Evolutionary conservation across 2,797 vertebrate genomes (phyloP).

Genomic region (Phoxinus dragarum): DNA sequence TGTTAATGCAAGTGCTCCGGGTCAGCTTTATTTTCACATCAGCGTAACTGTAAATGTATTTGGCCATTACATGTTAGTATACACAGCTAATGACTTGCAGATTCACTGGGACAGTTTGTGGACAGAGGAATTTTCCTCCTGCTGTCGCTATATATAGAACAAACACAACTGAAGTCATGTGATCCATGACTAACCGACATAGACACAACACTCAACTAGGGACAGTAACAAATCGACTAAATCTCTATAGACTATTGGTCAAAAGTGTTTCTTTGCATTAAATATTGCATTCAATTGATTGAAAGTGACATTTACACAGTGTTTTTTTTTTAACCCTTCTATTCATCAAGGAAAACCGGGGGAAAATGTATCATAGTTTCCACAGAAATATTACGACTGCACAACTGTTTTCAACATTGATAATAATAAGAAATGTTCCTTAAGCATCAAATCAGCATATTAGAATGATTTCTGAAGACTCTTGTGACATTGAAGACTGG

Average conservation of each 20-base stretch:
- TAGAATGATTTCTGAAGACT: not conserved
- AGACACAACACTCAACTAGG: not conserved
- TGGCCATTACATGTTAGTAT: not conserved
- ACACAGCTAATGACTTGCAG: not conserved
- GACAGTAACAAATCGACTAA: not conserved
- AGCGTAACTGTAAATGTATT: not conserved
- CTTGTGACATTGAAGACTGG: not conserved
- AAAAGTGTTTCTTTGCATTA: too few relatives aligned
- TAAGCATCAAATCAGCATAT: not conserved
- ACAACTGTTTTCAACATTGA: not conserved
- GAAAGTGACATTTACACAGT: not conserved
- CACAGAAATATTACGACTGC: not conserved
- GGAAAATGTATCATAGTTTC: too few relatives aligned
- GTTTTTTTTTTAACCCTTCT: too few relatives aligned
- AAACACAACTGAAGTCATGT: not conserved
- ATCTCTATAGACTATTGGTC: too few relatives aligned
- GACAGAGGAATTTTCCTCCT: not conserved
- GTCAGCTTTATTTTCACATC: slow-evolving; percentile 11
- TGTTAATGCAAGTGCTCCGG: not conserved
- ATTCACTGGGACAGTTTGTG: not conserved
- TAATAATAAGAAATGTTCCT: not conserved
- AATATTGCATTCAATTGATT: too few relatives aligned
- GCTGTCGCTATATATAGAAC: not conserved
- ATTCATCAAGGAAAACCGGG: not conserved
- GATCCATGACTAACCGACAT: not conserved